Base-by-base conservation (phyloP, 2,888 invertebrate genomes). In the Arrhopalites spinosus region DNA sequence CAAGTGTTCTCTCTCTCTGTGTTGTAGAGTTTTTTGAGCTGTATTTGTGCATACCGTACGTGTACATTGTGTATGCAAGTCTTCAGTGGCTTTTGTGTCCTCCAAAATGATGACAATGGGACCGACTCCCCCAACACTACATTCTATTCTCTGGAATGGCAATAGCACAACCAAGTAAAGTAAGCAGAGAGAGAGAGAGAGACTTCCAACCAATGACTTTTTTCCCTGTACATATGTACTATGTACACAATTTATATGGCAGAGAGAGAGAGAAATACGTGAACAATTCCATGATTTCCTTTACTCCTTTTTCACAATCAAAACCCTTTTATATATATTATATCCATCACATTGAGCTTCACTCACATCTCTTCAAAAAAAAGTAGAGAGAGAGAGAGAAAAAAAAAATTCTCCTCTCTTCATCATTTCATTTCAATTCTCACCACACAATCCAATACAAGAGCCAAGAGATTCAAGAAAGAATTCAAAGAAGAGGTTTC, bases 371-470 rank as follows among this genome's bases (percentile, higher is more conserved):
- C 72, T 72, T 70, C 25, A 72, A 72, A 45, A 36, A 72, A 45
- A 36, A 67, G 27, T 29, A 74, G 36, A 66, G 63, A 20, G 20
- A 53, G 68, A 68, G 53, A 30, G 53, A 69, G 69, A 29, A 73
- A 23, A 47, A 63, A 71, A 68, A 67, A 68, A 50, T 56, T 43
- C 63, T 61, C 43, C 59, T 59, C 36, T 68, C 74, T 74, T 74
- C 74, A 74, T 74, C 74, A 74, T 74, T 74, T 74, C 74, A 74
- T 74, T 74, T 74, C 74, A 74, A 68, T 68, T 74, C 74, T 74
- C 74, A 36, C 68, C 74, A 74, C 43, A 68, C 74, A 27, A 30
- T 36, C 36, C 36, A 36, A 36, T 36, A 36, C 36, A 36, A 36
- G 5, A 36, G 36, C 36, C n/a, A 36, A 36, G 36, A 36, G 36